Conservation (phyloP, 2,888 invertebrate species). For the Macrosoma leucophasiata region DNA sequence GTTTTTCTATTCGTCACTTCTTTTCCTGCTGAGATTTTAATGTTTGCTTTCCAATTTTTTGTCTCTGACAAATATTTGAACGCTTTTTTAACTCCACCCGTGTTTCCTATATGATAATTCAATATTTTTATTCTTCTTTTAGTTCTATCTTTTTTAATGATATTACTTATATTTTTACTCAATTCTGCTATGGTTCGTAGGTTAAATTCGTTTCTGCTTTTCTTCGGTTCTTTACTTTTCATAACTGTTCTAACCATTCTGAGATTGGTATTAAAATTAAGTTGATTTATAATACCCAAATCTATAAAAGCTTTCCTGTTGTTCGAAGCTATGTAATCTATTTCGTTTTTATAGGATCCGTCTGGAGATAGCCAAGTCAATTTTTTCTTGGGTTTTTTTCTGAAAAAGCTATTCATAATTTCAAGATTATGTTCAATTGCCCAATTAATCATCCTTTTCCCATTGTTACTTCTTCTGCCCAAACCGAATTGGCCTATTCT, state of each 20-base stretch:
- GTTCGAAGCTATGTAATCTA: constrained; percentile 6
- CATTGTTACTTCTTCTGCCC: constrained; percentile 7
- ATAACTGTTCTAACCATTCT: constrained; percentile 1
- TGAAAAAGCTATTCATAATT: constrained; percentile 3
- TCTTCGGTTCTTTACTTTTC: not conserved
- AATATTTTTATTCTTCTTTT: not conserved
- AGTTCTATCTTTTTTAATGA: not conserved
- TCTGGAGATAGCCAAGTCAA: too few relatives aligned
- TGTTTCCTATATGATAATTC: not conserved
- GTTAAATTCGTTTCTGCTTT: not conserved
- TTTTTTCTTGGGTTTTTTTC: too few relatives aligned
- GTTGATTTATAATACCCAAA: constrained; percentile 1
- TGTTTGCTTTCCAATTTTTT: constrained; percentile 6
- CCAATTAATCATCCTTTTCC: too few relatives aligned
- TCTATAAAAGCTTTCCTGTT: constrained; percentile 1
- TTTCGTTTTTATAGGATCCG: too few relatives aligned
- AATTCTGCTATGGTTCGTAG: not conserved
- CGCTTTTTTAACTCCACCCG: constrained; percentile 1
- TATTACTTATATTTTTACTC: constrained; percentile 1
- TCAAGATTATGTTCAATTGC: constrained; percentile 1
- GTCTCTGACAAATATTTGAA: not conserved
- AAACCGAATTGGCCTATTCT: constrained; percentile 6
- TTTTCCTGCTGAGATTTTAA: constrained; percentile 2
- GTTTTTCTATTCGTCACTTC: constrained; percentile 2
- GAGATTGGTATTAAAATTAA: constrained; percentile 6